Evolutionary conservation across 2,797 vertebrate genomes (phyloP).

Genomic region (Petrocephalus sullivani): DNA sequence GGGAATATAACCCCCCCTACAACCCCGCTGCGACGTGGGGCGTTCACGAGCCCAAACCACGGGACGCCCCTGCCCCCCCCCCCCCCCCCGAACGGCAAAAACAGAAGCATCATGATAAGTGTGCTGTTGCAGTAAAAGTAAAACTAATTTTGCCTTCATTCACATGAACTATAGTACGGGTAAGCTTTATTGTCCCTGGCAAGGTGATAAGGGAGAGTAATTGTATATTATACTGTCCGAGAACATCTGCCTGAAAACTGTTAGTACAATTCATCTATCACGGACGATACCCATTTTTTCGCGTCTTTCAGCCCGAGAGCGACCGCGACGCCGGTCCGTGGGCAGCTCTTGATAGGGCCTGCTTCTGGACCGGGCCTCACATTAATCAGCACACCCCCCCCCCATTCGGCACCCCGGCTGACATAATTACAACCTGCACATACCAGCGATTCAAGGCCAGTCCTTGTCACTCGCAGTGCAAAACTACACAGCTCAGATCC

Average conservation of each 20-base stretch:
- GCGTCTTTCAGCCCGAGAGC: slow-evolving; percentile 69
- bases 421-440: slow-evolving; percentile 93
- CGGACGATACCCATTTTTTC: slow-evolving; percentile 50
- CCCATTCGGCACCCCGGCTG: slow-evolving; percentile 77
- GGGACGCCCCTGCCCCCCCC: not conserved
- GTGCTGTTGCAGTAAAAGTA: slow-evolving; percentile 56
- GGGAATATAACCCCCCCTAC: not conserved
- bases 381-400: slow-evolving; percentile 77
- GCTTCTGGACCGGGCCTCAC: slow-evolving; percentile 81
- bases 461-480: slow-evolving; percentile 70
- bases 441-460: slow-evolving; percentile 84
- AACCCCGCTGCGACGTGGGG: not conserved
- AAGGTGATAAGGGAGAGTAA: slow-evolving; percentile 99
- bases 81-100: not conserved
- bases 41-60: not conserved
- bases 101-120: slow-evolving; percentile 21
- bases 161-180: slow-evolving; percentile 94
- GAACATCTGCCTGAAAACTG: slow-evolving; percentile 99
- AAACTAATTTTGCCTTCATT: slow-evolving; percentile 98
- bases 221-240: slow-evolving; percentile 99
- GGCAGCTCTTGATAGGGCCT: slow-evolving; percentile 84
- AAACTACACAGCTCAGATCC: slow-evolving; percentile 71
- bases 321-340: slow-evolving; percentile 70
- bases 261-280: slow-evolving; percentile 96
- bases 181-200: slow-evolving; percentile 96